phyloP scores from a whole-genome alignment of 2,888 invertebrate species.

The Hydriomena furcata region DNA sequence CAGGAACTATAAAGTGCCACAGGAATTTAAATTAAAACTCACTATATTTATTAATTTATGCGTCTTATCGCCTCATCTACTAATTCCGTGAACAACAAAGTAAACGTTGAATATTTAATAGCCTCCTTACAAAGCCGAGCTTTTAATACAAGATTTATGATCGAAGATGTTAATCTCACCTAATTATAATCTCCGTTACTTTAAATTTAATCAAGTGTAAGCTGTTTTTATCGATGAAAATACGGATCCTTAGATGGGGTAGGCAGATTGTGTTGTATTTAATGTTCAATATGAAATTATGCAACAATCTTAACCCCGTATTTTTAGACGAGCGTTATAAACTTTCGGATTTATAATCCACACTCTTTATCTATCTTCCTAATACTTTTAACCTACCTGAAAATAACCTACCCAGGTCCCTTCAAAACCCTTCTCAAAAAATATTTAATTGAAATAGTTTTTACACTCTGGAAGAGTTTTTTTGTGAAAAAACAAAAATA shows the following conservation, averaged over 20 bases:
- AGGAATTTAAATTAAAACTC: conserved; percentile 14
- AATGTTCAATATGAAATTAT: conserved; percentile 45
- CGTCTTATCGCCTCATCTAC: conserved; percentile 22
- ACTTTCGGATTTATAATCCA: no score
- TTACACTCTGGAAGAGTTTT: no score
- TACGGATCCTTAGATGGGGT: conserved; percentile 16
- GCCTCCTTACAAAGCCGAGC: conserved; percentile 27
- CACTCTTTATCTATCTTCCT: no score
- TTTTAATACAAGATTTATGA: conserved; percentile 47
- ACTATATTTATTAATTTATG: conserved; percentile 13
- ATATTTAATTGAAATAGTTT: no score
- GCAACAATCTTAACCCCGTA: background rate
- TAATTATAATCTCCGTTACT: conserved; percentile 59
- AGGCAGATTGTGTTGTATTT: conserved; percentile 30
- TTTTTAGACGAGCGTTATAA: no score
- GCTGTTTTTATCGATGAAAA: conserved; percentile 19
- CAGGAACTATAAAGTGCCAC: background rate
- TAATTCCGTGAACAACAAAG: conserved; percentile 24
- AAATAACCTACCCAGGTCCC: no score
- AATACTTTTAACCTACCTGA: no score
- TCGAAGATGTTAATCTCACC: conserved; percentile 44
- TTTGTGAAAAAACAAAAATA: no score
- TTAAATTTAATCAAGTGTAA: conserved; percentile 64
- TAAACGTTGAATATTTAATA: conserved; percentile 23
- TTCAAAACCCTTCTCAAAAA: no score